Conservation (phyloP, 2,797 vertebrate genomes). For the Graptemys geographica region DNA sequence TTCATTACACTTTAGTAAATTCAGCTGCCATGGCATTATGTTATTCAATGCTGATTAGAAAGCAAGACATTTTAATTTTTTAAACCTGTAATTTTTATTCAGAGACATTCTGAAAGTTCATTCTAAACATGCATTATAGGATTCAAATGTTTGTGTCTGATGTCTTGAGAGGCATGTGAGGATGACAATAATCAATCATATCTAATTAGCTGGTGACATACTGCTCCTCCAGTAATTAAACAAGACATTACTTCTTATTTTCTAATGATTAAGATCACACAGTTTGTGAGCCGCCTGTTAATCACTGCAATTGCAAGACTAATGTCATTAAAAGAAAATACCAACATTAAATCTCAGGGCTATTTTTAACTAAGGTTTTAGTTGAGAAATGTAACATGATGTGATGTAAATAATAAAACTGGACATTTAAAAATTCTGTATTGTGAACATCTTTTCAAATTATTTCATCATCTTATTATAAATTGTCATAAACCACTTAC, state of each 20-base stretch:
- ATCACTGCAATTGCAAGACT: slow-evolving; percentile 62
- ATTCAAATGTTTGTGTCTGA: slow-evolving; percentile 55
- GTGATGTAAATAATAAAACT: slow-evolving; percentile 12
- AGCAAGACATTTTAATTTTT: neutral
- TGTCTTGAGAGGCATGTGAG: slow-evolving; percentile 53
- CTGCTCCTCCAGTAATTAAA: slow-evolving; percentile 72
- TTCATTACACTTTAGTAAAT: neutral
- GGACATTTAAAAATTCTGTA: neutral
- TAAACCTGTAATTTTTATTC: neutral
- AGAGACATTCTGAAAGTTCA: slow-evolving; percentile 21
- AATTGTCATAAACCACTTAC: neutral
- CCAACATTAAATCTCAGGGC: neutral
- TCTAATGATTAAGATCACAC: slow-evolving; percentile 69
- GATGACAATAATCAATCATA: slow-evolving; percentile 75
- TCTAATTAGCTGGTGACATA: slow-evolving; percentile 69
- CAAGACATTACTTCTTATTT: slow-evolving; percentile 64
- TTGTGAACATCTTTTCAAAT: neutral
- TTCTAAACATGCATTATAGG: neutral
- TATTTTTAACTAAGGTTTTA: slow-evolving; percentile 40
- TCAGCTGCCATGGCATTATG: neutral
- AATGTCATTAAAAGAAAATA: slow-evolving; percentile 55
- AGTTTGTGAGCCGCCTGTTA: slow-evolving; percentile 66
- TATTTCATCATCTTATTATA: neutral
- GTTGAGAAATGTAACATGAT: neutral
- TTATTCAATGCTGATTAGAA: neutral